Evolutionary conservation across 2,113 vertebrate species (phyloP), one percentile per base, ranked within the genome.

Genomic region (Archilochus colubris): DNA sequence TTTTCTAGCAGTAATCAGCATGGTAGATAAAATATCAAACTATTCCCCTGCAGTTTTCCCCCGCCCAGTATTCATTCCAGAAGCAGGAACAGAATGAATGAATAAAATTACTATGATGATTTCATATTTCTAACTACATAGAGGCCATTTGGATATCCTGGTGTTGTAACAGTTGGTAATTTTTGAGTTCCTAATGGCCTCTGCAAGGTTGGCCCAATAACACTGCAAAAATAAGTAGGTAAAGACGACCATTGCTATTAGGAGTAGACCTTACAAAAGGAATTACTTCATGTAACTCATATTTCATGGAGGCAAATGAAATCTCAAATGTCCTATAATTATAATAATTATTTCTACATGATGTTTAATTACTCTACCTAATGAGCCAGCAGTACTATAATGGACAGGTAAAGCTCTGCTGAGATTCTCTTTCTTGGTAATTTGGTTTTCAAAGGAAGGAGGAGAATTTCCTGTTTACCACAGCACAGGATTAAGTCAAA

Each of bases 311-410:
- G 74, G 86, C 48, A 96, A 94, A 87, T 86, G 88, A 94, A 94
- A 96, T 93, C 59, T 93, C 88, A 93, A 88, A 94, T 72, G 79
- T 85, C 86, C 82, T 50, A 8, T 96, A 96, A 97, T 95, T 92
- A 94, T 86, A 95, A 94, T 94, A 95, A 97, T 97, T 97, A 96
- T 97, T 96, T 95, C 94, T 93, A 28, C 95, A 84, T 72, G 76
- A 50, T 94, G 70, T 95, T 97, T 97, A 97, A 97, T 96, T 97
- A 95, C 81, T 94, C 79, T 91, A 18, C 81, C 55, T 93, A 95
- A 95, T 84, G 94, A 97, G 86, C 69, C 91, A 81, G 50, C 58
- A 54, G 68, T 58, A 69, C 30, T 57, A 19, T 91, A 94, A 93
- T 57, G 55, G 93, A 88, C 93, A 96, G 94, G 95, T 97, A 93